Conservation (phyloP, 2,113 vertebrate genomes). For the Apodemus speciosus region DNA sequence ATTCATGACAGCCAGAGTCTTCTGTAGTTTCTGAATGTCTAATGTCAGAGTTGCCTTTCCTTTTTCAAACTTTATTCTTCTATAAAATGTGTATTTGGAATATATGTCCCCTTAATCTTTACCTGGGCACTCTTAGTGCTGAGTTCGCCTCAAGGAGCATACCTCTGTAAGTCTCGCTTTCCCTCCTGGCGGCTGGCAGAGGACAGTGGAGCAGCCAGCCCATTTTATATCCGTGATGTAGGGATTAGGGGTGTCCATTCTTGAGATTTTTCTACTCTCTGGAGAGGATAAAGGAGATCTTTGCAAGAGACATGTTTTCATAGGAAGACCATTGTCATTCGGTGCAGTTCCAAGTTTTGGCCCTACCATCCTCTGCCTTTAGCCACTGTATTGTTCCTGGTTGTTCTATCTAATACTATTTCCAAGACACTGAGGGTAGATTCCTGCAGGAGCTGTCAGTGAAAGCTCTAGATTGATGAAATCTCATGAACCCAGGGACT, state of each 20-base stretch:
- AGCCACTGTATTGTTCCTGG: background rate
- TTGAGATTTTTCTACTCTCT: background rate
- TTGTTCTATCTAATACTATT: background rate
- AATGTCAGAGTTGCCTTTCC: background rate
- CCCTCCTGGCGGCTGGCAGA: background rate
- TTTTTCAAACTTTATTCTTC: background rate
- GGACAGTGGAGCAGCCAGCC: background rate
- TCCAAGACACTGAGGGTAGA: background rate
- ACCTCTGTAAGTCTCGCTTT: background rate
- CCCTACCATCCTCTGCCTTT: background rate
- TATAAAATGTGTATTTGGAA: background rate
- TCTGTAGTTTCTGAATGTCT: background rate
- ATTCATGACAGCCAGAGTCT: background rate
- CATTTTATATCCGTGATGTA: background rate
- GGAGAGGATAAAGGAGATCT: background rate
- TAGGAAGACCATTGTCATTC: background rate
- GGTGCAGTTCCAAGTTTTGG: background rate
- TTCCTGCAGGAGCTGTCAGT: background rate
- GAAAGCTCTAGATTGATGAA: background rate
- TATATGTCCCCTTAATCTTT: background rate
- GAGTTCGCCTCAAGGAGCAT: background rate
- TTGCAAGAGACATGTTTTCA: background rate
- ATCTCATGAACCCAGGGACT: background rate
- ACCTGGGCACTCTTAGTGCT: background rate
- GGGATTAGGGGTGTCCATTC: background rate